Percentiles rank a stretch among this genome's conserved stretches.
Conservation (phyloP, 2,888 invertebrate species). For the Dasysyrphus albostriatus region DNA sequence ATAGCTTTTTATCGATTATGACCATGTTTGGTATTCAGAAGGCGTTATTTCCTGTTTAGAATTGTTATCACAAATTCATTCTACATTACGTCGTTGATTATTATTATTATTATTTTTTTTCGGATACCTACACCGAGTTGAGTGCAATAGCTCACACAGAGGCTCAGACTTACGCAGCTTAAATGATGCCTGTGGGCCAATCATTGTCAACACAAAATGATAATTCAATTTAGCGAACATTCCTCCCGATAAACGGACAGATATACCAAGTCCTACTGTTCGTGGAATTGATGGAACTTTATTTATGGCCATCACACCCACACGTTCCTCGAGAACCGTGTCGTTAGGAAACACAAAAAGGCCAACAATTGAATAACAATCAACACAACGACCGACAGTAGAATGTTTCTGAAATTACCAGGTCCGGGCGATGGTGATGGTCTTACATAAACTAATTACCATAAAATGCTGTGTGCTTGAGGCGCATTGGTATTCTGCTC, state of each 20-base stretch:
- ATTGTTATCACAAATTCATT: conserved; percentile 73
- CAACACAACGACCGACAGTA: conserved; percentile 44
- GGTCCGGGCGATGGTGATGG: conserved; percentile 52
- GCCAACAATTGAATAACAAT: conserved; percentile 70
- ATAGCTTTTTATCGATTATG: conserved; percentile 68
- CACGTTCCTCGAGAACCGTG: conserved; percentile 55
- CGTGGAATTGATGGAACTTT: conserved; percentile 72
- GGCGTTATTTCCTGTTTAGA: conserved; percentile 76
- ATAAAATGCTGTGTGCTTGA: conserved; percentile 51
- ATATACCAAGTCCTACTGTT: conserved; percentile 65
- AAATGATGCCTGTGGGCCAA: conserved; percentile 36
- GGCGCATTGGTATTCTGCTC: conserved; percentile 68
- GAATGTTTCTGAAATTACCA: conserved; percentile 65
- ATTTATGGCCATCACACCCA: conserved; percentile 70
- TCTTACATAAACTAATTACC: conserved; percentile 58
- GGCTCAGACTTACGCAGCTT: conserved; percentile 3
- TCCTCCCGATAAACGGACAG: conserved; percentile 69
- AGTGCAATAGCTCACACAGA: conserved; percentile 22
- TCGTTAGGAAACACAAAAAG: conserved; percentile 68
- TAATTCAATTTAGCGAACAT: conserved; percentile 75
- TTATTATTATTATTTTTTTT: conserved; percentile 32
- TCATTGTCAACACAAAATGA: conserved; percentile 65
- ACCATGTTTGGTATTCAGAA: conserved; percentile 73
- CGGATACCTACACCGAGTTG: conserved; percentile 1
- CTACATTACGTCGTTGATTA: conserved; percentile 62